Base-by-base conservation (phyloP, 2,797 vertebrate genomes). In the Paratrypauchen microcephalus region DNA sequence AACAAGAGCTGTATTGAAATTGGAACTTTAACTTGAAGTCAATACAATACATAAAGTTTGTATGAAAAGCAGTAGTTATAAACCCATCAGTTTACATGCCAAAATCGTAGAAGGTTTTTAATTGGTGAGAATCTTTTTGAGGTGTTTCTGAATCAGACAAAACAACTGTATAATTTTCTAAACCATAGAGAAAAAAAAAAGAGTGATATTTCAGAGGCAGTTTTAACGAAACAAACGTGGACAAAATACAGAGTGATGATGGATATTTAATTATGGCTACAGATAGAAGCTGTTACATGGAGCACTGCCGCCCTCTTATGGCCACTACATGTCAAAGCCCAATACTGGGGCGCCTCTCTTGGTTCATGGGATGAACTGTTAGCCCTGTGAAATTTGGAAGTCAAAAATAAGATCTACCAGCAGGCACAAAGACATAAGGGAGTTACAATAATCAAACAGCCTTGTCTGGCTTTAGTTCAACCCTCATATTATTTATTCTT, bases 261-360 rank as follows among this genome's bases (percentile, higher is more conserved):
- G 41, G 41, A 15, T 15, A 45, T 45, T 45, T 45, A 45, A 67
- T 71, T 80, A 70, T 77, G 74, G 68, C 56, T 57, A 56, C 23
- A 71, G 8, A 48, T 67, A 60, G 28, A 9, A 26, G 62, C 24
- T 26, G 12, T 26, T 63, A 64, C 5, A 75, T 84, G 78, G 82
- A 85, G 66, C 87, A 90, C 89, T 85, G 90, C 87, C 93, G 90
- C 91, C 91, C 89, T 80, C 93, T 59, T 71, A 32, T 92, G 93
- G 85, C 45, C 50, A 72, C 45, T 26, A 41, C 66, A 66, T 48
- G 7, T 41, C 70, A 45, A 50, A 50, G 36, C 72, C 63, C 39
- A 19, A 63, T 59, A 47, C 24, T 28, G 72, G 69, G 56, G 67
- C 26, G 69, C 66, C 75, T 84, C 72, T 81, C 68, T 76, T 71